phyloP scores from a whole-genome alignment of 2,888 invertebrate species.

The Entomobrya proxima region DNA sequence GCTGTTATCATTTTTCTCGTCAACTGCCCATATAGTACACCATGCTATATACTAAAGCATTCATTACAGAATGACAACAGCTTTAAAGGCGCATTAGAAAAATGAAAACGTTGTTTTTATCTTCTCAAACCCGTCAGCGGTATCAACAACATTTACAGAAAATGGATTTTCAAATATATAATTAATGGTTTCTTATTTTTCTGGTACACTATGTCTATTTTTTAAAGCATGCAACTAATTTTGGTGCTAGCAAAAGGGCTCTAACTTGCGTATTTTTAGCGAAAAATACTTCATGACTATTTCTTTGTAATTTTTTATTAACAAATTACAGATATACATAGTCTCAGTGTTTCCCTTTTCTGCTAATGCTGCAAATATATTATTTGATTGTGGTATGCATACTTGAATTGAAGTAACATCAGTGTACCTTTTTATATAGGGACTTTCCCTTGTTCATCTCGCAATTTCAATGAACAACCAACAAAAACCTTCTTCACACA shows the following conservation, averaged over 20 bases:
- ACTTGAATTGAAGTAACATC: not conserved
- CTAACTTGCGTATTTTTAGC: no score
- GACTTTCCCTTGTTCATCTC: conserved; percentile 28
- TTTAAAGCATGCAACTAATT: no score
- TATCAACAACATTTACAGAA: conserved; percentile 53
- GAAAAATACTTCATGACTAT: not conserved
- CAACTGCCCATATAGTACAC: not conserved
- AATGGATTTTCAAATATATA: conserved; percentile 27
- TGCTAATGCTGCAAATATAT: no score
- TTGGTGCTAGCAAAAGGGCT: no score
- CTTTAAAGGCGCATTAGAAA: conserved; percentile 1
- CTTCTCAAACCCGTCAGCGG: conserved; percentile 54
- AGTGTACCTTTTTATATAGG: not conserved
- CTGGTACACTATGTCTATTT: not conserved
- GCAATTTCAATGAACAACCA: conserved; percentile 23
- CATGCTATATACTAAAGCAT: no score
- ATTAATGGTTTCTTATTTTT: conserved; percentile 22
- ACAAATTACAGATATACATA: no score
- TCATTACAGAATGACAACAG: not conserved
- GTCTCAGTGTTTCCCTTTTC: not conserved
- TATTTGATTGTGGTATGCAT: no score
- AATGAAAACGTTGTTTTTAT: conserved; percentile 60
- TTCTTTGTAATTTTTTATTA: no score
- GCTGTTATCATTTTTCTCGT: not conserved
- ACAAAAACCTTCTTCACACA: conserved; percentile 51